Base-by-base conservation (phyloP, 2,888 invertebrate species). In the Cantharis rufa region DNA sequence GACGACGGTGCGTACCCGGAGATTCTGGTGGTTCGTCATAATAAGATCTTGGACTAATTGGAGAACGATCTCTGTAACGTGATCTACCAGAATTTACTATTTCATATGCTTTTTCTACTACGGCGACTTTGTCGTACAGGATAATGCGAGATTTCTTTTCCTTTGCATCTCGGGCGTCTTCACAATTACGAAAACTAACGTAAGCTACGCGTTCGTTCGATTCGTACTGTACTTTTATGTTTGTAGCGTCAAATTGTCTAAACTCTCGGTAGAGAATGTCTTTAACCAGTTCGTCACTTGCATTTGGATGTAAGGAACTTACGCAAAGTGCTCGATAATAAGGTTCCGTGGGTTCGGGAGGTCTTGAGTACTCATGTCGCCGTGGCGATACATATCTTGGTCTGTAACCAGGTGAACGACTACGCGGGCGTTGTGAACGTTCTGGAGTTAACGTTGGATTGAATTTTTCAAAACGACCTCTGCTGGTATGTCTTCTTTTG, bases 121-220 rank as follows among this genome's bases (percentile, higher is more conserved):
- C 90, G 10, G 97, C 96, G 32, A 96, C 94, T 89, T 97, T 96
- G 85, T 98, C 98, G 89, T 97, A 98, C 80, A 98, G 91, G 82
- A 97, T 94, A 71, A 98, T 93, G 72, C 97, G 92, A 0, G 96
- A 95, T 87, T 98, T 97, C 18, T 94, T 95, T 87, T 97, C 97
- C 88, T 97, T 97, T 0, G 98, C 98, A 84, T 97, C 97, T 70
- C 96, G 91, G 0, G 98, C 98, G 89, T 98, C 98, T 87, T 98
- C 98, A 0, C 95, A 93, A 84, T 94, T 97, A 24, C 98, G 92
- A 86, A 98, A 98, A 89, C 98, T 98, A 13, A 98, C 95, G 88
- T 98, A 98, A 0, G 98, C 98, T n/a, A 98, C 95, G 70, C 98
- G 91, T 86, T 98, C 97, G 83, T 97, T 97, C 78, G 95, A 87